These are phyloP conservation scores for Sminthurinus aureus DNA, from an alignment of 2,888 invertebrate genomes.

Conservation along the genomic window DNA sequence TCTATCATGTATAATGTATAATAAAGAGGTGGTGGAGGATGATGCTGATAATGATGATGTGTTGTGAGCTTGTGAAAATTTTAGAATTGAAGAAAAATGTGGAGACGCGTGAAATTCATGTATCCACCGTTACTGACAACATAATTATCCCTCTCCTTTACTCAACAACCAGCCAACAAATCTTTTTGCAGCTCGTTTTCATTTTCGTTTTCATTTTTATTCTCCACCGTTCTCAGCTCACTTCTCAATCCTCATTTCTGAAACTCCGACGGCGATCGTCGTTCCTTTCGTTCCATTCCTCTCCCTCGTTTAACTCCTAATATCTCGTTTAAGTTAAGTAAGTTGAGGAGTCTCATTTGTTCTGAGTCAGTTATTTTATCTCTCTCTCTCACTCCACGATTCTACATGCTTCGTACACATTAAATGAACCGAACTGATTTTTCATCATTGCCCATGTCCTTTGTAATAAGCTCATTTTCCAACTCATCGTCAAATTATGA, in stretches of 20 bases:
- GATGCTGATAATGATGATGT: not conserved
- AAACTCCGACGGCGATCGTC: not conserved
- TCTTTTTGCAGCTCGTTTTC: not conserved
- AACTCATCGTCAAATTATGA: not conserved
- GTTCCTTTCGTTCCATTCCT: too few relatives aligned
- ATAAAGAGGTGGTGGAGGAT: not conserved
- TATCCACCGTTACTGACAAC: constrained; percentile 59
- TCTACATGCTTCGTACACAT: not conserved
- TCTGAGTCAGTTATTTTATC: constrained; percentile 12
- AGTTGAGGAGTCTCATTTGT: constrained; percentile 24
- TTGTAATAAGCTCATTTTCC: not conserved
- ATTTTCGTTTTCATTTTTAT: constrained; percentile 1
- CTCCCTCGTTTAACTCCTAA: not conserved
- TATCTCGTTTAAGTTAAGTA: not conserved
- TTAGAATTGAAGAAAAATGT: constrained; percentile 35
- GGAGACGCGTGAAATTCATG: constrained; percentile 58
- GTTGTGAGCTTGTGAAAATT: constrained; percentile 35
- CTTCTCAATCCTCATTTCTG: not conserved
- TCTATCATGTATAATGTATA: not conserved
- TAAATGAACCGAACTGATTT: not conserved
- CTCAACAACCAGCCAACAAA: constrained; percentile 51
- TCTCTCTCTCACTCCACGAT: too few relatives aligned
- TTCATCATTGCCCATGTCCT: not conserved
- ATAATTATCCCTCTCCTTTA: constrained; percentile 52
- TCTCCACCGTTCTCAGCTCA: not conserved